Conservation (phyloP, 2,797 vertebrate genomes). For the Anabacerthia variegaticeps region DNA sequence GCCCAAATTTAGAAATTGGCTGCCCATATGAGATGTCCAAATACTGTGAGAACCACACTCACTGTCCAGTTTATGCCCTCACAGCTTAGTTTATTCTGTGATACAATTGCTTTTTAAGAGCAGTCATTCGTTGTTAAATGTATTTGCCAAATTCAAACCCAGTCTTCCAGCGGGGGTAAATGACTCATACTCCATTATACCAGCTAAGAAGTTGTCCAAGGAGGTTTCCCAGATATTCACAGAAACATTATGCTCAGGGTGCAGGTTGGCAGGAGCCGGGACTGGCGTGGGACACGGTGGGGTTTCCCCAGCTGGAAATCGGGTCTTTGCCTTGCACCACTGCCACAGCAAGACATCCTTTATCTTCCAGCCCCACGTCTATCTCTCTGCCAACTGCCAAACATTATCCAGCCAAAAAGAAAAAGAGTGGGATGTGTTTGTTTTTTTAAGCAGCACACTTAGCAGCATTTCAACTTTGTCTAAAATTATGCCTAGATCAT, state of each 20-base stretch:
- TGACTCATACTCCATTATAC: background rate
- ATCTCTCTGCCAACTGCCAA: background rate
- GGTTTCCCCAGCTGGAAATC: background rate
- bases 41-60: background rate
- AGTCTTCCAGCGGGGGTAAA: constrained; percentile 21
- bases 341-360: background rate
- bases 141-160: constrained; percentile 15
- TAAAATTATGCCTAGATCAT: background rate
- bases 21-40: background rate
- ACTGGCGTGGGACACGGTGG: rapidly evolving
- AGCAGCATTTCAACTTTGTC: background rate
- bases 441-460: background rate
- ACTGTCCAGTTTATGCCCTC: background rate
- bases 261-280: background rate
- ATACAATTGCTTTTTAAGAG: constrained; percentile 9
- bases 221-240: background rate
- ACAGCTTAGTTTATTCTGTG: background rate
- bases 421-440: background rate
- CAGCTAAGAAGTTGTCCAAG: background rate
- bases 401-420: background rate
- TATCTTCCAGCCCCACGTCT: background rate
- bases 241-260: background rate
- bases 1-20: background rate
- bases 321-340: background rate
- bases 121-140: background rate